phyloP scores from a whole-genome alignment of 1,140 invertebrate genomes.

The Notospermus geniculatus region DNA sequence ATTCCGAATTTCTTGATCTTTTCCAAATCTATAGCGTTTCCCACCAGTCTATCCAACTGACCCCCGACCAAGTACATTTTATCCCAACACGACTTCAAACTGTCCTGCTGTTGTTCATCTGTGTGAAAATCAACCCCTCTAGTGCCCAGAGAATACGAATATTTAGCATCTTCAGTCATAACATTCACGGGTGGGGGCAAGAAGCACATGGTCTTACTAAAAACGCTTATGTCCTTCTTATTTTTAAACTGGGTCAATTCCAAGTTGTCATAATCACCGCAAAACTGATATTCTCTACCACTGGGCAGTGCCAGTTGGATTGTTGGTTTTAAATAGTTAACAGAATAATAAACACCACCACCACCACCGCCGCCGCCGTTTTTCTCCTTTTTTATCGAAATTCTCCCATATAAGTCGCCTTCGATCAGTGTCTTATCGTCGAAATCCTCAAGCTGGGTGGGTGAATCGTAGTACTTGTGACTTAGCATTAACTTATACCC shows the following conservation, averaged over 20 bases:
- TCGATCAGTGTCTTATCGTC: neutral
- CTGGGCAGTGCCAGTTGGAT: neutral
- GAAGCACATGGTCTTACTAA: constrained; percentile 3
- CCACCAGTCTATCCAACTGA: constrained; percentile 7
- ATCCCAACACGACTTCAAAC: constrained; percentile 3
- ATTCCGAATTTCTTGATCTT: neutral
- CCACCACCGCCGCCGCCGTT: neutral
- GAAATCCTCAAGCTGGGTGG: neutral
- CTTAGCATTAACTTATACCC: constrained; percentile 9
- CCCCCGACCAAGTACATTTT: constrained; percentile 6
- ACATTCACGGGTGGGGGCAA: constrained; percentile 4
- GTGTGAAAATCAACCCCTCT: neutral
- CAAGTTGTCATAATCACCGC: constrained; percentile 10
- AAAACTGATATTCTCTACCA: neutral
- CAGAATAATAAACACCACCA: constrained; percentile 5
- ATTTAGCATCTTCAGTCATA: neutral
- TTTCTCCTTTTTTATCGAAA: neutral
- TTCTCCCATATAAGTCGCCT: constrained; percentile 8
- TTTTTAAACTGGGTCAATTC: constrained; percentile 4
- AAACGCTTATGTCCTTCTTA: constrained; percentile 2
- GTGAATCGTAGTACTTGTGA: constrained; percentile 10
- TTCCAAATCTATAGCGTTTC: neutral
- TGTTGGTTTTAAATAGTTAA: constrained; percentile 6
- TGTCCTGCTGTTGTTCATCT: neutral
- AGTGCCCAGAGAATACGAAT: constrained; percentile 2